Evolutionary conservation across 2,888 invertebrate genomes (phyloP), one percentile per base, ranked within the genome.

Genomic region (Apantesis nais): DNA sequence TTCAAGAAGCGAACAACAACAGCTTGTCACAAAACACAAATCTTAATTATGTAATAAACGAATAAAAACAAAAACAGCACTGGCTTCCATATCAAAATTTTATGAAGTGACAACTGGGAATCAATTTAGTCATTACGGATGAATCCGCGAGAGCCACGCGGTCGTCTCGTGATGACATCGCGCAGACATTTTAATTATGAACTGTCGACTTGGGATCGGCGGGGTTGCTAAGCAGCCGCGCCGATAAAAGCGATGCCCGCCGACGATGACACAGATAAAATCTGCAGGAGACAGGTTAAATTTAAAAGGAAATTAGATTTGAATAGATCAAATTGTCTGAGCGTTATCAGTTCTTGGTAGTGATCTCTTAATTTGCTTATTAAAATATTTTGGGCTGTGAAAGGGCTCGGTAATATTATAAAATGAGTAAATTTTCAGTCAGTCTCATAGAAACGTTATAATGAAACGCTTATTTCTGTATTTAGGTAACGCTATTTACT

Each of bases 181-280:
- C 86, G 82, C 85, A 88, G 93, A 93, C 93, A 90, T 93, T 94
- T 94, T 94, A 94, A 95, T 95, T 94, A 94, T 91, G 88, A 92
- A 90, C 92, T 94, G 93, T 92, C 93, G 89, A 84, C 86, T 78
- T 81, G 84, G 86, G 87, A 88, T 88, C 84, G 86, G 85, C 81
- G 84, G 78, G 78, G 83, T 85, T 85, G 84, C 84, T 87, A 86
- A 85, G 82, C 83, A 82, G 84, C 83, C 85, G 78, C 74, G 66
- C 86, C 88, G 91, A 93, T 91, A 93, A 93, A 92, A 93, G 90
- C 88, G 87, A 85, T 85, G 82, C 82, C 83, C 78, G 81, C 83
- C 88, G 75, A 83, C 89, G 89, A 89, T 88, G 90, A 89, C 90
- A 85, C 80, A 89, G 92, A 93, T 92, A 92, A 90, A 92, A 90